A percentile compares a stretch with the other conserved stretches of the same genome.
These are phyloP conservation scores for Lasiurus borealis DNA, from an alignment of 2,113 vertebrate genomes.

Conservation along the genomic window DNA sequence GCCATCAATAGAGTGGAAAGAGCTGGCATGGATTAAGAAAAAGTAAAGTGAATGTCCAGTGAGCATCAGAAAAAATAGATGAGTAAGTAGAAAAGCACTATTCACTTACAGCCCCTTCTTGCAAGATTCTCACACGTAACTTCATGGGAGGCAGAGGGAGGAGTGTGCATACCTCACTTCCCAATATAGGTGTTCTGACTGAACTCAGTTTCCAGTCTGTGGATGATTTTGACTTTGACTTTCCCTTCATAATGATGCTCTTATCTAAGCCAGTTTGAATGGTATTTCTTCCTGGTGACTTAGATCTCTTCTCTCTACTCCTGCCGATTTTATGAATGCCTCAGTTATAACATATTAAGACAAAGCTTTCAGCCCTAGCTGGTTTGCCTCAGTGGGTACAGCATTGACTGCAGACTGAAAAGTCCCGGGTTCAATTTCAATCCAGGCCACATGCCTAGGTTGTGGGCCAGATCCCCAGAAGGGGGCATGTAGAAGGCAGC, in stretches of 20 bases:
- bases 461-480: too few relatives aligned
- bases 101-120: not conserved
- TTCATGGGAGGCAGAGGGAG: not conserved
- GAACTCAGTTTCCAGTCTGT: not conserved
- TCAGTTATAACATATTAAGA: not conserved
- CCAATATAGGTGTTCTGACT: not conserved
- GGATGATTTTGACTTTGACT: not conserved
- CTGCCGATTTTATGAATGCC: not conserved
- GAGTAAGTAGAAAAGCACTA: not conserved
- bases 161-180: not conserved
- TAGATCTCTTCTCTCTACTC: not conserved
- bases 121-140: not conserved
- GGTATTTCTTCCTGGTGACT: not conserved
- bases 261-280: not conserved
- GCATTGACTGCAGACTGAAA: too few relatives aligned
- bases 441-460: too few relatives aligned
- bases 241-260: not conserved
- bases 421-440: too few relatives aligned
- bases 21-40: not conserved
- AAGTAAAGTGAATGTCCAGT: not conserved
- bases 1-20: not conserved
- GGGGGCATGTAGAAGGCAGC: too few relatives aligned
- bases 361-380: not conserved
- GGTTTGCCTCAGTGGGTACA: too few relatives aligned
- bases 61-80: not conserved